Conservation (phyloP, 2,113 vertebrate species). For the Canis aureus region DNA sequence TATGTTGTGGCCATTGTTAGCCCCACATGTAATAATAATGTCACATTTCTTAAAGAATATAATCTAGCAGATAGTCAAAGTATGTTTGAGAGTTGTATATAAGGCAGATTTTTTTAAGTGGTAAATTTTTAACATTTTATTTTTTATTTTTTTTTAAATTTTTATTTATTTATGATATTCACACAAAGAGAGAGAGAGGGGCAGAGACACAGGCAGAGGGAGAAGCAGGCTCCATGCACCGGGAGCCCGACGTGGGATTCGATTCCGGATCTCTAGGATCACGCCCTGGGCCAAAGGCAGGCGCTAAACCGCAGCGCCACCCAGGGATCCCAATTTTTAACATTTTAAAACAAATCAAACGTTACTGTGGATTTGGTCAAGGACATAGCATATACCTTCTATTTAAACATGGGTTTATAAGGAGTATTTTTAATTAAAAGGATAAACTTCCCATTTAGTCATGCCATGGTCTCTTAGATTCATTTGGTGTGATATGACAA, state of each 20-base stretch:
- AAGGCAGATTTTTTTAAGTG: neutral
- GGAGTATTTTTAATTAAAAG: constrained; percentile 26
- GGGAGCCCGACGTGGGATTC: too few relatives aligned
- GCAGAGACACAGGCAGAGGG: too few relatives aligned
- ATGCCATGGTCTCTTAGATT: neutral
- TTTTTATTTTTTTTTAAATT: neutral
- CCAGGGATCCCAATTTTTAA: neutral
- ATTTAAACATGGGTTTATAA: neutral
- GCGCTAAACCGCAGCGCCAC: too few relatives aligned
- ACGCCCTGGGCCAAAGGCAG: too few relatives aligned
- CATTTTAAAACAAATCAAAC: neutral
- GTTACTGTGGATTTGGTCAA: neutral
- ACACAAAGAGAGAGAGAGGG: too few relatives aligned
- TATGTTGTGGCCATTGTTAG: constrained; percentile 14
- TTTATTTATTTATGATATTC: too few relatives aligned
- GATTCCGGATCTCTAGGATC: too few relatives aligned
- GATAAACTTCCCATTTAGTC: constrained; percentile 4
- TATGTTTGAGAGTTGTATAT: constrained; percentile 5
- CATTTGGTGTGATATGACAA: neutral
- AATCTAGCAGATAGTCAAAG: constrained; percentile 10
- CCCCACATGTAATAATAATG: neutral
- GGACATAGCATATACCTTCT: neutral
- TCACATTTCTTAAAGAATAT: constrained; percentile 51
- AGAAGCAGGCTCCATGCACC: too few relatives aligned
- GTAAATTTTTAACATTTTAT: neutral